Base-by-base conservation (phyloP, 1,140 invertebrate genomes). In the Sitophilus oryzae region DNA sequence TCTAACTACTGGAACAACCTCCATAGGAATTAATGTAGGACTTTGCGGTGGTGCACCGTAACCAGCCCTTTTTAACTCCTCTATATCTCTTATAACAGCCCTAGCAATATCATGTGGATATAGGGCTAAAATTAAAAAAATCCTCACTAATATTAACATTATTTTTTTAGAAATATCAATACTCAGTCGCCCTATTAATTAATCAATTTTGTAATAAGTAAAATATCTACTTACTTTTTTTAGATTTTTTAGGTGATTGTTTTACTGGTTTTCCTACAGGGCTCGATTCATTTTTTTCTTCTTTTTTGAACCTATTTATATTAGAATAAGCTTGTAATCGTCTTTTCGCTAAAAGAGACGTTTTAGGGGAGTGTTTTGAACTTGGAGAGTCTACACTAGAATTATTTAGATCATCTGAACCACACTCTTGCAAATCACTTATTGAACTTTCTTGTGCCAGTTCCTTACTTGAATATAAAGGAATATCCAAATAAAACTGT, bases 291-390 rank as follows among this genome's bases (percentile, higher is more conserved):
- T 59, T 36, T 38, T 53, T 59, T 2, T 49, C 44, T 36, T 53
- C 35, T 49, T 53, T 42, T 53, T 43, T 44, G 50, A 19, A 16
- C 6, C 19, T 51, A 23, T 41, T 23, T 21, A 21, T 2, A 10
- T 20, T n/a, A 16, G 58, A 60, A 55, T 68, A 71, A 2, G 69
- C 66, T 52, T 66, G 64, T n/a, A 71, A 48, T 20, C 69, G 60
- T 54, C 68, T 68, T 56, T 71, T 71, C 1, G 68, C 68, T 43
- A 64, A 60, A 38, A 56, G 38, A 25, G 42, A 21, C 36, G 53
- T 55, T 44, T 61, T 65, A 9, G 56, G 52, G 0, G 35, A 5
- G 11, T 35, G 30, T 20, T 37, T 37, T 10, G 23, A n/a, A 36
- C 38, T 44, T 22, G 20, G 34, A 37, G 41, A 18, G 3, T 53